Evolutionary conservation across 2,888 invertebrate species (phyloP).

Genomic region (Agonopterix subpropinquella): DNA sequence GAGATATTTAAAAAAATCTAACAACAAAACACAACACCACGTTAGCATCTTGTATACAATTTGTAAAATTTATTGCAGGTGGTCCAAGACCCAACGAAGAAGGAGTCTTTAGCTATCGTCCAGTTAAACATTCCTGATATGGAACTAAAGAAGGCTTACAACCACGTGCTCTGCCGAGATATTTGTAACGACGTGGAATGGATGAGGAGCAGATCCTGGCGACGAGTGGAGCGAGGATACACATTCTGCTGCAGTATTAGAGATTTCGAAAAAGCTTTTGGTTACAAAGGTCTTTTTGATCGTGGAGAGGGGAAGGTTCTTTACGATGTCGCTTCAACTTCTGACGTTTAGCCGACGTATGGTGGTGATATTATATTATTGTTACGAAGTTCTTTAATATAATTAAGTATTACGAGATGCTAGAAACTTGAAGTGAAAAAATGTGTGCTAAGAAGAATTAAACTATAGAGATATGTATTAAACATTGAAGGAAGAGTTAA

Average conservation of each 20-base stretch:
- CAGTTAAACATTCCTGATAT: conserved; percentile 46
- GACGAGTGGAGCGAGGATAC: conserved; percentile 28
- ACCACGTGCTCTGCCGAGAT: conserved; percentile 32
- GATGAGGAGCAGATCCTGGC: conserved; percentile 33
- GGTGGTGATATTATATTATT: too few species aligned
- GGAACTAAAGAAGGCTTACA: conserved; percentile 11
- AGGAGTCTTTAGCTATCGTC: conserved; percentile 38
- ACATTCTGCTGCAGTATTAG: conserved; percentile 37
- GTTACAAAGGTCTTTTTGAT: conserved; percentile 18
- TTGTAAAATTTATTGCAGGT: conserved; percentile 27
- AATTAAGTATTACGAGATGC: too few species aligned
- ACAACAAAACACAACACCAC: not conserved
- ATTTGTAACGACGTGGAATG: conserved; percentile 33
- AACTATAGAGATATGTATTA: too few species aligned
- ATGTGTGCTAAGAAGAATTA: too few species aligned
- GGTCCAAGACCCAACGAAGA: conserved; percentile 27
- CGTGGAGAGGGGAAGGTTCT: conserved; percentile 9
- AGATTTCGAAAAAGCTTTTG: conserved; percentile 33
- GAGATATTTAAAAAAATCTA: not conserved
- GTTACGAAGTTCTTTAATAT: too few species aligned
- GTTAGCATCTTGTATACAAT: not conserved
- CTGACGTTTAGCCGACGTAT: not conserved
- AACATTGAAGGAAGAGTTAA: too few species aligned
- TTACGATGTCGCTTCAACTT: not conserved
- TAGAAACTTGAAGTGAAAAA: too few species aligned